phyloP scores from a whole-genome alignment of 2,113 vertebrate genomes.

The Muntiacus muntjak region DNA sequence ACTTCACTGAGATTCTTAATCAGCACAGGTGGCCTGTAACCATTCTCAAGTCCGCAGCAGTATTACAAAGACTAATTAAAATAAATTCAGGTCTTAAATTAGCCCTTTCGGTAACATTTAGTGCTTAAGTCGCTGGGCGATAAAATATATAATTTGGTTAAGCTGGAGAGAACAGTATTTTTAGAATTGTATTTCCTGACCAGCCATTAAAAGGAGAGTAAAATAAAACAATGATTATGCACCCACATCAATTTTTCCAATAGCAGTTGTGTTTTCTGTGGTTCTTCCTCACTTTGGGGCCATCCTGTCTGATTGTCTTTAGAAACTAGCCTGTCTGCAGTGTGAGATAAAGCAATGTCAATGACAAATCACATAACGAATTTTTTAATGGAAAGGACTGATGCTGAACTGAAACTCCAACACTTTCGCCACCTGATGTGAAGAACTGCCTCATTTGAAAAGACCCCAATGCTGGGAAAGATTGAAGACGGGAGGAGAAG shows the following conservation, averaged over 20 bases:
- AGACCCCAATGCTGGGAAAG: neutral
- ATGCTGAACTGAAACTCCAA: neutral
- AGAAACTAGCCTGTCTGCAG: neutral
- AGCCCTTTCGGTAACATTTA: conserved; percentile 81
- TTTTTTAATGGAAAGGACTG: neutral
- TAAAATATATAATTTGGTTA: conserved; percentile 74
- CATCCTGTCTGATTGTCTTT: neutral
- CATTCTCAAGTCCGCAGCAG: conserved; percentile 78
- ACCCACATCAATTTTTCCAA: neutral
- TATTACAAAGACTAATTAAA: conserved; percentile 83
- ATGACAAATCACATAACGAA: neutral
- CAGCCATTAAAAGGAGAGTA: conserved; percentile 20
- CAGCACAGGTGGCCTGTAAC: conserved; percentile 72
- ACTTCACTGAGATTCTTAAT: conserved; percentile 80
- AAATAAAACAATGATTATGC: neutral
- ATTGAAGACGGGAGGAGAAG: neutral
- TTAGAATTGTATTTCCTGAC: conserved; percentile 61
- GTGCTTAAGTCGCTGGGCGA: conserved; percentile 69
- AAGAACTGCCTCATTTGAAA: neutral
- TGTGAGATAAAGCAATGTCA: neutral
- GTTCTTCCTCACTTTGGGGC: neutral
- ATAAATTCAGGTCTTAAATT: conserved; percentile 83
- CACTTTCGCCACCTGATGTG: neutral
- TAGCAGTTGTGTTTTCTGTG: neutral
- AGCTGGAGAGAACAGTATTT: conserved; percentile 66